phyloP scores from a whole-genome alignment of 2,113 vertebrate genomes.

The Corythaixoides concolor region DNA sequence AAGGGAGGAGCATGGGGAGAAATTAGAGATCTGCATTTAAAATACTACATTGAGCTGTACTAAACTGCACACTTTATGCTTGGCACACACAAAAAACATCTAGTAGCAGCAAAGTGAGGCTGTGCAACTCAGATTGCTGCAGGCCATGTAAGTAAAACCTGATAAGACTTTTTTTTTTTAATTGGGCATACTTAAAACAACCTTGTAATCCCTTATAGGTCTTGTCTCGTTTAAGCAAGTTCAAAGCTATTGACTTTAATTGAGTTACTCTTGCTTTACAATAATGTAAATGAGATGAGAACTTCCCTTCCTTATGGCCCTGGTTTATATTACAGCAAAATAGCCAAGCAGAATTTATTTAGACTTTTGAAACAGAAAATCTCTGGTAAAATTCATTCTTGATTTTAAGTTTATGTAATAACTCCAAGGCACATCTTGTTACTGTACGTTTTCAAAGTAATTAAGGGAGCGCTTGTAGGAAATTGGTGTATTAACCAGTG shows the following conservation, averaged over 20 bases:
- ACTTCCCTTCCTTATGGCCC: conserved; percentile 16
- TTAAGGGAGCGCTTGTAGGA: not conserved
- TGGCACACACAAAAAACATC: not conserved
- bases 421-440: conserved; percentile 27
- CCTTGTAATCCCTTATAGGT: conserved; percentile 50
- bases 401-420: conserved; percentile 15
- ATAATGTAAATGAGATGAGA: conserved; percentile 57
- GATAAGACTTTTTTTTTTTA: not conserved
- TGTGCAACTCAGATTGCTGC: not conserved
- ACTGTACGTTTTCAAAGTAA: conserved; percentile 27
- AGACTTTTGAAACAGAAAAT: conserved; percentile 45
- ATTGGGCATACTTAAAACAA: conserved; percentile 42
- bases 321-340: conserved; percentile 51
- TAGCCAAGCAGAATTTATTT: conserved; percentile 20
- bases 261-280: conserved; percentile 60
- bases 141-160: conserved; percentile 37
- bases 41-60: not conserved
- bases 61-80: not conserved
- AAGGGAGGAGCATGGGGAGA: not conserved
- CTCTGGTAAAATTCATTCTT: conserved; percentile 33
- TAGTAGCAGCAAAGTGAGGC: not conserved
- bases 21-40: not conserved
- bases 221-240: conserved; percentile 59
- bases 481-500: conserved; percentile 4
- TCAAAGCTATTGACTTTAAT: conserved; percentile 62